These are phyloP conservation scores for Rhopalosiphum padi DNA, from an alignment of 1,140 invertebrate genomes.

Conservation along the genomic window DNA sequence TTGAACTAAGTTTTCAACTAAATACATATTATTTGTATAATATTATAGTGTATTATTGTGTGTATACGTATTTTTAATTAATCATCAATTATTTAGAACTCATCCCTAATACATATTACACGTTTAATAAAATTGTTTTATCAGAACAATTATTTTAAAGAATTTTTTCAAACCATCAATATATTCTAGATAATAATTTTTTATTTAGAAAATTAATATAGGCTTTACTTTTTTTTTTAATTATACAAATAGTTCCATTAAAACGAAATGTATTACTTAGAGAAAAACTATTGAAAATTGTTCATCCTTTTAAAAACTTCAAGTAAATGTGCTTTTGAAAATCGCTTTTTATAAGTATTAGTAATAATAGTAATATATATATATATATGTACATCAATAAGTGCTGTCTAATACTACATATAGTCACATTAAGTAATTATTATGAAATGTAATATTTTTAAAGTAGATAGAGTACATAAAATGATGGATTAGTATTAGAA, in stretches of 20 bases:
- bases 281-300: neutral
- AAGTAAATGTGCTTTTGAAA: neutral
- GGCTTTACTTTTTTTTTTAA: neutral
- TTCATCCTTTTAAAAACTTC: neutral
- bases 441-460: neutral
- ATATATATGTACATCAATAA: neutral
- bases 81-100: neutral
- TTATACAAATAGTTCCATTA: neutral
- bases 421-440: neutral
- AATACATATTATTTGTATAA: neutral
- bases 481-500: slow-evolving; percentile 10
- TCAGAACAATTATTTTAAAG: neutral
- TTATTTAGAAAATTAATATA: neutral
- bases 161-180: neutral
- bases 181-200: neutral
- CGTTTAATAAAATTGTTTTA: neutral
- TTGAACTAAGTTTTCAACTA: neutral
- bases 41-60: neutral
- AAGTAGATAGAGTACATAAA: neutral
- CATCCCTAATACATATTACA: neutral
- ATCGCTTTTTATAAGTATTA: neutral
- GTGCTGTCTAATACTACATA: neutral
- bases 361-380: neutral
- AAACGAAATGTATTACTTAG: neutral
- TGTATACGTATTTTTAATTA: neutral